Base-by-base conservation (phyloP, 2,888 invertebrate genomes). In the Andrena flavipes region DNA sequence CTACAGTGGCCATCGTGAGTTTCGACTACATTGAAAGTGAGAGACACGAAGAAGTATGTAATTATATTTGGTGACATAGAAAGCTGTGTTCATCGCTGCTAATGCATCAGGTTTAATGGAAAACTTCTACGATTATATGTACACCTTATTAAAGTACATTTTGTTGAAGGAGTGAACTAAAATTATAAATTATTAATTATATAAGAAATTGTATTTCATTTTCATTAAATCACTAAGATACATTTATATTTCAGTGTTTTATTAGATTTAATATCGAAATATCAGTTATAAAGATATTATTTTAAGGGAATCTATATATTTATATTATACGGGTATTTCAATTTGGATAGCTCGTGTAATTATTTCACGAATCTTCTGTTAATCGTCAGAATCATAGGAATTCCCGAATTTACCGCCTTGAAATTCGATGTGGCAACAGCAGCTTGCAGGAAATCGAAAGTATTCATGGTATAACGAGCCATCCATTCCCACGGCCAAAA, bases 401-500 rank as follows among this genome's bases (percentile, higher is more conserved):
- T 8, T 63, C 5, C 68, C 54, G 42, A 76, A 80, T 63, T 8
- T n/a, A 1, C 60, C 68, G 13, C 33, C 56, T 33, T 35, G 33
- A 35, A 87, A 87, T 48, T 80, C 51, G 49, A 95, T 88, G 60
- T 95, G 94, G 90, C 97, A 97, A 73, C 96, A 96, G 91, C 97
- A 97, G 88, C 97, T 97, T 20, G 97, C 96, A 1, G 97, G 97
- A 77, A 97, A 94, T 88, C 94, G 94, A 82, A 97, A 96, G 5
- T 94, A 91, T 78, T 95, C 95, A 10, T 94, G 94, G 3, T 93
- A 87, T 3, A 95, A 92, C 10, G 94, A 89, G 0, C 95, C 95
- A 10, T 92, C 91, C 0, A 94, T 91, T 64, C 93, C 94, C 0
- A 97, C 87, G 0, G 96, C 95, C 20, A 96, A 88, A 80, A 96